Evolutionary conservation across 2,113 vertebrate genomes (phyloP), one percentile per base, ranked within the genome.

Genomic region (Holacanthus passer): DNA sequence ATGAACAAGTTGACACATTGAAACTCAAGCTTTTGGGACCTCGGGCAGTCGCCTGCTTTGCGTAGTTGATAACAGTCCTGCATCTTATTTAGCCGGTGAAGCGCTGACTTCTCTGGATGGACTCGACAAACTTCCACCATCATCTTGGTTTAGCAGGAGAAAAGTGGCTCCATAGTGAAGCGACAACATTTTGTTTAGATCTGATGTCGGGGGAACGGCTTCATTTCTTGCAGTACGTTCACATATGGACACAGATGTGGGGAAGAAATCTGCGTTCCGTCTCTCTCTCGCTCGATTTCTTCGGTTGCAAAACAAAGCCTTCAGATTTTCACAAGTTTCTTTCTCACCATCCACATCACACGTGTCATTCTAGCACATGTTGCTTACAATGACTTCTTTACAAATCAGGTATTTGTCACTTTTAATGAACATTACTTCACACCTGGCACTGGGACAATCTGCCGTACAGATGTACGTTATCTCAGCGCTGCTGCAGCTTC

Each of bases 401-500:
- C 72, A 88, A 91, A 92, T 90, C 88, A 91, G 90, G 88, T 94
- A 89, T 94, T 95, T 94, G 93, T 93, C 94, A 93, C 89, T 91
- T 95, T 92, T 92, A 93, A 94, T 93, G 93, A 94, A 93, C 81
- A 87, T 87, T 88, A 77, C 90, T 94, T 93, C 90, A 81, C 93
- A 93, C 94, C 87, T 90, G 85, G 83, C 84, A 72, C 65, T 0
- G 35, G 83, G 81, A 94, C 91, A 93, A 88, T 93, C 89, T 93
- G 85, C 79, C 55, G 78, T 87, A 87, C 90, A 93, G 93, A 94
- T 87, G 91, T 88, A 82, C 81, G 75, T 80, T 79, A 81, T 87
- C 83, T 79, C 73, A 60, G 77, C 52, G 5, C 41, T 8, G 79
- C 81, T 3, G 72, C 85, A 74, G 85, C 81, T 75, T 77, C 78